Evolutionary conservation across 1,140 invertebrate species (phyloP).

Genomic region (Meloidogyne floridensis): DNA sequence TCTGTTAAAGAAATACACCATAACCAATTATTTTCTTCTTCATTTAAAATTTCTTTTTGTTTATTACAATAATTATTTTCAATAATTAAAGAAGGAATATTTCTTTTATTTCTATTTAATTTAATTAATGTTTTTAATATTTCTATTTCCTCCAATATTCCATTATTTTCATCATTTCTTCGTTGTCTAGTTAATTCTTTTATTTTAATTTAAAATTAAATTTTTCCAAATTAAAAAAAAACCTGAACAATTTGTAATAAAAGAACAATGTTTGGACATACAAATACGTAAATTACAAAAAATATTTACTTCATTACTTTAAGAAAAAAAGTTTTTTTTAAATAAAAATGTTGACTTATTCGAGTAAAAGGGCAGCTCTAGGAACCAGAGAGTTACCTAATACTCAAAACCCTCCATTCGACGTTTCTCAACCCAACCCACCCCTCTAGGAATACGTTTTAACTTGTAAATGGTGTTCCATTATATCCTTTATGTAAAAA

Average conservation of each 20-base stretch:
- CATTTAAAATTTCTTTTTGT: not conserved
- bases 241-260: constrained; percentile 43
- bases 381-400: too few relatives aligned
- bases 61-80: not conserved
- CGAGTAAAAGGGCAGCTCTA: too few relatives aligned
- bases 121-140: not conserved
- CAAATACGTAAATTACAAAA: constrained; percentile 54
- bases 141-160: constrained; percentile 5
- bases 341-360: too few relatives aligned
- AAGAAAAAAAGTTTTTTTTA: not conserved
- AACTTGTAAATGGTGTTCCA: too few relatives aligned
- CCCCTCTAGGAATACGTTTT: too few relatives aligned
- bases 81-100: not conserved
- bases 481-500: too few relatives aligned
- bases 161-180: constrained; percentile 16
- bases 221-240: not conserved
- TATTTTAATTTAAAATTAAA: not conserved
- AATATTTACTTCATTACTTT: constrained; percentile 55
- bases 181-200: constrained; percentile 14
- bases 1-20: constrained; percentile 5
- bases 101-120: constrained; percentile 3
- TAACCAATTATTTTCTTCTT: not conserved
- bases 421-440: too few relatives aligned
- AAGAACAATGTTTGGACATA: constrained; percentile 47
- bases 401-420: too few relatives aligned